These are phyloP conservation scores for Procambarus clarkii DNA, from an alignment of 1,140 invertebrate genomes.

Conservation along the genomic window DNA sequence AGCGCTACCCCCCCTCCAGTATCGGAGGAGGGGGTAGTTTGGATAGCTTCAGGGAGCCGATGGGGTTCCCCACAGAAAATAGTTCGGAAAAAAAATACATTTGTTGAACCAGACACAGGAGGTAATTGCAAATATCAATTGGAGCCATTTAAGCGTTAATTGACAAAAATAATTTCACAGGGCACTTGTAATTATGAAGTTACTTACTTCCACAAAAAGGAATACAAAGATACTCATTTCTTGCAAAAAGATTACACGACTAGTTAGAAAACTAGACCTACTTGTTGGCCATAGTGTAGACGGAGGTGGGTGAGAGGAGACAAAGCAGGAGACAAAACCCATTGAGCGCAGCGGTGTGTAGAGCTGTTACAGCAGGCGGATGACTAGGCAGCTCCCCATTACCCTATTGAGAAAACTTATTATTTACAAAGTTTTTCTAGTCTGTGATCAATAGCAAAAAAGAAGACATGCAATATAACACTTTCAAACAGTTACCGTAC, in stretches of 20 bases:
- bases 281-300: slow-evolving; percentile 62
- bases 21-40: too few relatives aligned
- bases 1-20: too few relatives aligned
- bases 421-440: not conserved
- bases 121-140: too few relatives aligned
- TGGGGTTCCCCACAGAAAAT: too few relatives aligned
- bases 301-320: slow-evolving; percentile 51
- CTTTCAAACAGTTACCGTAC: too few relatives aligned
- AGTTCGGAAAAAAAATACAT: too few relatives aligned
- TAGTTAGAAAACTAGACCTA: not conserved
- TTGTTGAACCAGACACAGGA: too few relatives aligned
- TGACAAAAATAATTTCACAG: too few relatives aligned
- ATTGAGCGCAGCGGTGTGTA: slow-evolving; percentile 61
- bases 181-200: not conserved
- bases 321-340: slow-evolving; percentile 61
- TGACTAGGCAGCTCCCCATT: slow-evolving; percentile 63
- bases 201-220: not conserved
- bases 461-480: too few relatives aligned
- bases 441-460: too few relatives aligned
- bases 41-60: too few relatives aligned
- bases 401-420: slow-evolving; percentile 24
- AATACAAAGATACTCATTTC: not conserved
- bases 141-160: too few relatives aligned
- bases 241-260: not conserved
- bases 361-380: slow-evolving; percentile 49